Base-by-base conservation (phyloP, 2,113 vertebrate genomes). In the Hymenochirus boettgeri region DNA sequence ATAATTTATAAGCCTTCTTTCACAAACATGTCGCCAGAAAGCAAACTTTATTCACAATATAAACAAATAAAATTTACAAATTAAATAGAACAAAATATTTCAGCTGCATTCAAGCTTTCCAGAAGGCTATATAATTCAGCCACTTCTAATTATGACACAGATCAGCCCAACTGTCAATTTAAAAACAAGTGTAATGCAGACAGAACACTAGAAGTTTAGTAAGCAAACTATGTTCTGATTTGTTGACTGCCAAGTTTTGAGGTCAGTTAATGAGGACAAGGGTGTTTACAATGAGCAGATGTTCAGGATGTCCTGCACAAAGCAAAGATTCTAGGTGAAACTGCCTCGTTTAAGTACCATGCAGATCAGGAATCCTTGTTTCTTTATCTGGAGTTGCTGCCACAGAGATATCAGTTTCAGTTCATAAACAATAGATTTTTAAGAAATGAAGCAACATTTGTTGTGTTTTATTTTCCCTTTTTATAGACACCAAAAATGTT, bases 31-130 rank as follows among this genome's bases (percentile, higher is more conserved):
- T 73, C 83, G 90, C 74, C 79, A 79, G 70, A 74, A 79, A 76
- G 81, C 74, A 67, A 72, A 78, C 76, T 74, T 76, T 76, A 79
- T 75, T 79, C 75, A 76, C 70, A 69, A 75, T 78, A 75, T 80
- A 71, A 79, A 83, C 82, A 82, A 76, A 76, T 78, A 81, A 74
- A 84, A 80, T 83, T 69, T 83, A 83, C 65, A 80, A 69, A 71
- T 78, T 81, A 80, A 75, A 83, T 83, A 85, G 76, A 78, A 76
- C 75, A 73, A 78, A 74, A 72, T 12, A 67, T 53, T 19, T 80
- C 80, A 80, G 82, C 51, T 58, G 85, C 74, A 73, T 73, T 73
- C 79, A 74, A 63, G 15, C 70, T 73, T 70, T 74, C 72, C 62
- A 47, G 65, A 63, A 61, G n/a, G n/a, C n/a, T n/a, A 56, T 58